phyloP scores from a whole-genome alignment of 2,888 invertebrate genomes.

The Scaptomyza caliginosa region DNA sequence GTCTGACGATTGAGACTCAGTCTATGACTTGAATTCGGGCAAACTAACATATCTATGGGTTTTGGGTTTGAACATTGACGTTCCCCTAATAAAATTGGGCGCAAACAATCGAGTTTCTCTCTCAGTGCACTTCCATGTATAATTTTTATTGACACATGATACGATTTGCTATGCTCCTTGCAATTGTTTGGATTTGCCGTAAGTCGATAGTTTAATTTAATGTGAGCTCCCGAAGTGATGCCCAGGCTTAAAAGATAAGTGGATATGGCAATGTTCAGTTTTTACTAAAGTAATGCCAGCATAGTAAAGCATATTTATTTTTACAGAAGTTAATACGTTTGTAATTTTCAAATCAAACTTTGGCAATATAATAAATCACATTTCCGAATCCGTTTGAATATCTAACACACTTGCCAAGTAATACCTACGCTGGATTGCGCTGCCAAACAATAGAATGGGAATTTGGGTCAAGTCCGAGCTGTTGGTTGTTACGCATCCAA shows the following conservation, averaged over 20 bases:
- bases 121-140: slow-evolving; percentile 26
- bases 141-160: slow-evolving; percentile 27
- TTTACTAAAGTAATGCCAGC: neutral
- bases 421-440: neutral
- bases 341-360: neutral
- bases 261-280: neutral
- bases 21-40: neutral
- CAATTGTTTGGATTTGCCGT: neutral
- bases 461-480: slow-evolving; percentile 65
- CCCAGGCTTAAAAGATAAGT: neutral
- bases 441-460: neutral
- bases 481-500: slow-evolving; percentile 32
- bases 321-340: neutral
- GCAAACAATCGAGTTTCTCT: slow-evolving; percentile 54
- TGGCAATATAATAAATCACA: slow-evolving; percentile 1
- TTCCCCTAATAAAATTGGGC: slow-evolving; percentile 61
- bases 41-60: slow-evolving; percentile 13
- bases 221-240: neutral
- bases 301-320: neutral
- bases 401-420: neutral
- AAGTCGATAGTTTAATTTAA: neutral
- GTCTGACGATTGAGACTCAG: neutral
- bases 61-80: slow-evolving; percentile 33
- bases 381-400: neutral
- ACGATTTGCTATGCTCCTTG: neutral